Percentiles rank a stretch among this genome's conserved stretches.
Conservation (phyloP, 1,140 invertebrate species). For the Orius insidiosus region DNA sequence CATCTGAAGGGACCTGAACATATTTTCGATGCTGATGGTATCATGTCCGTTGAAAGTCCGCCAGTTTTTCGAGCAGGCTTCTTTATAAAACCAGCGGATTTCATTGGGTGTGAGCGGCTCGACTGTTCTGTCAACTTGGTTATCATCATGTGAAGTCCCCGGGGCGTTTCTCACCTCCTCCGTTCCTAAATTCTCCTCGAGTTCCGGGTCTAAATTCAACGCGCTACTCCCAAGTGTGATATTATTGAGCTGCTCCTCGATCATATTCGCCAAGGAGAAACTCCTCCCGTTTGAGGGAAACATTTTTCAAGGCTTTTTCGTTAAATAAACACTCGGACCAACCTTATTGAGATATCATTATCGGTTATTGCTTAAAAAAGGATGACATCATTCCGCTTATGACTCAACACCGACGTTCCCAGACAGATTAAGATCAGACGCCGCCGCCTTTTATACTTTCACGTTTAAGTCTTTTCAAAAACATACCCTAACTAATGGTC, state of each 20-base stretch:
- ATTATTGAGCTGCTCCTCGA: constrained; percentile 15
- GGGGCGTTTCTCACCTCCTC: constrained; percentile 1
- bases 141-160: constrained; percentile 6
- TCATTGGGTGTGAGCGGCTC: constrained; percentile 33
- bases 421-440: no score
- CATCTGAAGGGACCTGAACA: constrained; percentile 29
- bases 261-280: constrained; percentile 15
- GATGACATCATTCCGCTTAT: no score
- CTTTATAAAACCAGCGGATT: constrained; percentile 52
- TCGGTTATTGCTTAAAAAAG: no score
- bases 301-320: no score
- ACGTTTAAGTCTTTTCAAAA: no score
- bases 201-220: constrained; percentile 14
- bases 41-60: constrained; percentile 53
- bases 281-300: constrained; percentile 8
- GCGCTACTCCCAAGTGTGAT: constrained; percentile 3
- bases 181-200: constrained; percentile 1
- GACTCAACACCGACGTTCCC: no score
- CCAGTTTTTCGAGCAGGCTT: constrained; percentile 45
- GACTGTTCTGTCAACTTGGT: constrained; percentile 13
- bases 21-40: constrained; percentile 46
- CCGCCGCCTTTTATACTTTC: no score
- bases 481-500: no score
- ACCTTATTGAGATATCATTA: no score
- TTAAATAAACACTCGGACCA: no score